These are phyloP conservation scores for Tigriopus japonicus DNA, from an alignment of 1,140 invertebrate genomes.

Conservation along the genomic window DNA sequence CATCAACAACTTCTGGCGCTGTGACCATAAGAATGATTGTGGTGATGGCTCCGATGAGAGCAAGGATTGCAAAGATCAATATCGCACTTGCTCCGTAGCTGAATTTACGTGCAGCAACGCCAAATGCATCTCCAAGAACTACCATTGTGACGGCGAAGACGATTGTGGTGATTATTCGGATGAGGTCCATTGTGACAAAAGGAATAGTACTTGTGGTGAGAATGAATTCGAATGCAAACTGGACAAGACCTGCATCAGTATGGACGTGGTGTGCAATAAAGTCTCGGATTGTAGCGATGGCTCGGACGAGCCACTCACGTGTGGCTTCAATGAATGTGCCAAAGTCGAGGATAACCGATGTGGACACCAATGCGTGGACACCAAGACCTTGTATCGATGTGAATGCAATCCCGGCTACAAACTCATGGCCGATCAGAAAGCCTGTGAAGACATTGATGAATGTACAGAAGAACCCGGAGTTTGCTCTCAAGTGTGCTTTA, in stretches of 20 bases:
- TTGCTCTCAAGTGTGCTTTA: constrained; percentile 86
- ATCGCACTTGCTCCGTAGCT: constrained; percentile 44
- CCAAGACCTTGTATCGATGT: constrained; percentile 74
- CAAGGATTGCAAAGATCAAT: constrained; percentile 61
- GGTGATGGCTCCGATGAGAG: constrained; percentile 82
- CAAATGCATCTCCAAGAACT: constrained; percentile 72
- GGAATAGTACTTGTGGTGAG: constrained; percentile 50
- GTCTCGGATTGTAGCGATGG: constrained; percentile 76
- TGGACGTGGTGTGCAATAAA: constrained; percentile 74
- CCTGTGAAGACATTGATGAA: constrained; percentile 81
- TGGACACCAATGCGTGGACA: constrained; percentile 85
- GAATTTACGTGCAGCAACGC: constrained; percentile 88
- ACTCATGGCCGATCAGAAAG: constrained; percentile 58
- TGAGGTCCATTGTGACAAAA: constrained; percentile 45
- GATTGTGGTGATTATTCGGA: constrained; percentile 79
- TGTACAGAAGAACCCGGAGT: constrained; percentile 70
- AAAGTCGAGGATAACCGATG: constrained; percentile 79
- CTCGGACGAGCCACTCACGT: constrained; percentile 82
- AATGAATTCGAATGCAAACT: constrained; percentile 66
- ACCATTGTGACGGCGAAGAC: constrained; percentile 71
- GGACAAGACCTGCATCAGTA: constrained; percentile 55
- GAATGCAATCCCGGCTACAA: constrained; percentile 83
- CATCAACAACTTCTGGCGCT: constrained; percentile 52
- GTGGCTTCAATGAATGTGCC: constrained; percentile 85
- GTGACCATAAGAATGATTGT: constrained; percentile 82